A percentile compares a stretch with the other conserved stretches of the same genome.
Conservation (phyloP, 2,797 vertebrate genomes). For the Vireo griseus region DNA sequence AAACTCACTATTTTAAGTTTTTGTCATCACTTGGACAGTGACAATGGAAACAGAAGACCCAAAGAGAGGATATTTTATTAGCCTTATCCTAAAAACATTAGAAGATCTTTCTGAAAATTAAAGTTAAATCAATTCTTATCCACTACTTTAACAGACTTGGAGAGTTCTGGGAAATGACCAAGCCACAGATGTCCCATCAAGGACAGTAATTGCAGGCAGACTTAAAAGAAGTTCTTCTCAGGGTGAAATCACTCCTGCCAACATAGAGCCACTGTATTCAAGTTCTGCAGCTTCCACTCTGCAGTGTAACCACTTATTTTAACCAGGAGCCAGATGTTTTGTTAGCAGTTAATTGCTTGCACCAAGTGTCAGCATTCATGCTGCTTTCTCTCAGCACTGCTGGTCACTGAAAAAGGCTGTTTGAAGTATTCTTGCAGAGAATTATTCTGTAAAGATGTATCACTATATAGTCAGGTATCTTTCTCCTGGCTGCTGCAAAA, state of each 20-base stretch:
- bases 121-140: neutral
- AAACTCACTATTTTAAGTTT: neutral
- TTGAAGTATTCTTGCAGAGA: neutral
- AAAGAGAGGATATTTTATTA: neutral
- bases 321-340: constrained; percentile 23
- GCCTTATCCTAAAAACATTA: neutral
- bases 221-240: neutral
- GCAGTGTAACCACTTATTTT: neutral
- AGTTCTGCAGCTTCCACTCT: neutral
- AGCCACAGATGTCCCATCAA: neutral
- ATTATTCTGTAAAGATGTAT: neutral
- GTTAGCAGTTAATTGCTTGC: constrained; percentile 28
- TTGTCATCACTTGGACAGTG: neutral
- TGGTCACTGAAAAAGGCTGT: neutral
- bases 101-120: neutral
- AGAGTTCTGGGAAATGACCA: neutral
- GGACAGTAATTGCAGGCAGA: neutral
- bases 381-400: constrained; percentile 12
- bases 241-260: neutral
- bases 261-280: neutral
- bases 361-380: neutral
- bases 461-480: neutral
- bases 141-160: neutral
- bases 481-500: neutral
- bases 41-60: neutral